Evolutionary conservation across 2,113 vertebrate genomes (phyloP).

Genomic region (Orientallactaga bullata): DNA sequence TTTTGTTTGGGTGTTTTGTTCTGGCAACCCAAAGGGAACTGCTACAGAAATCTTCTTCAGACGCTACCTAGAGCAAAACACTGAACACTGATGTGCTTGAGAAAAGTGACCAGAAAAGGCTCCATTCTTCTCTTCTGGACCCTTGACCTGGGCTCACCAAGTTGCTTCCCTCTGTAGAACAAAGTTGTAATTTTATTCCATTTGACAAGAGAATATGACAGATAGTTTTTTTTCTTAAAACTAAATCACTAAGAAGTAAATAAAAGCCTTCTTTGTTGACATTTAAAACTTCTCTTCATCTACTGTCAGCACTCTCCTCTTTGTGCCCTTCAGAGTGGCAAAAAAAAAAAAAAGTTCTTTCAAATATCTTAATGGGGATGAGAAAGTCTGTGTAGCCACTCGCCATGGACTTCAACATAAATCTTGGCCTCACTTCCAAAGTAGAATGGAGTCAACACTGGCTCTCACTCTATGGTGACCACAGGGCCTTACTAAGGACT

Average conservation of each 20-base stretch:
- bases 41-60: background rate
- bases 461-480: fast-evolving
- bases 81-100: fast-evolving
- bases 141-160: fast-evolving
- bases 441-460: background rate
- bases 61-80: background rate
- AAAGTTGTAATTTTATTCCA: slow-evolving; percentile 68
- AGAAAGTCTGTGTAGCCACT: background rate
- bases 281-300: slow-evolving; percentile 31
- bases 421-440: background rate
- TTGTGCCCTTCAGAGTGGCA: background rate
- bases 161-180: background rate
- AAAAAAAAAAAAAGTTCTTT: background rate
- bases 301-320: background rate
- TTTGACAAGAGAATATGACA: slow-evolving; percentile 71
- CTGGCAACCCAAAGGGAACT: no score
- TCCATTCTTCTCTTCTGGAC: background rate
- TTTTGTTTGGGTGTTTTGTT: no score
- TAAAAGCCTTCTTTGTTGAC: background rate
- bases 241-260: background rate
- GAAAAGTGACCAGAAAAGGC: background rate
- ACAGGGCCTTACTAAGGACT: background rate
- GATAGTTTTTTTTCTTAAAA: slow-evolving; percentile 17
- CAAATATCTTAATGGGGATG: background rate
- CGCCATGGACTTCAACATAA: background rate